Evolutionary conservation across 2,797 vertebrate species (phyloP).

Genomic region (Amazona ochrocephala): DNA sequence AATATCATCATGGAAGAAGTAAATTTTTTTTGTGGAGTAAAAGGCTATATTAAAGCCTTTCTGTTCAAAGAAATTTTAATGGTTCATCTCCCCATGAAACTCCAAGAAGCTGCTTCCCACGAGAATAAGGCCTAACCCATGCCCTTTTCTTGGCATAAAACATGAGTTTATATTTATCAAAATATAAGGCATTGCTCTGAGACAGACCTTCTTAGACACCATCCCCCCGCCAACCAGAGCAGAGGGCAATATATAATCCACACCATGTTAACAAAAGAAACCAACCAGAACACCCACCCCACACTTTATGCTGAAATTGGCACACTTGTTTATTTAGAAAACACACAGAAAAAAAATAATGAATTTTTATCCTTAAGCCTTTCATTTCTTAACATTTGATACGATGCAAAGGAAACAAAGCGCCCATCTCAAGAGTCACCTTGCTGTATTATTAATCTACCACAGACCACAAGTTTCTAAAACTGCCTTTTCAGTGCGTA

Average conservation of each 20-base stretch:
- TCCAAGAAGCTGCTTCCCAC: not conserved
- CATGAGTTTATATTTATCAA: not conserved
- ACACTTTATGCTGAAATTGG: not conserved
- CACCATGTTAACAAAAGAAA: rapidly evolving
- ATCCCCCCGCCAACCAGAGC: rapidly evolving
- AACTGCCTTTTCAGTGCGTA: not conserved
- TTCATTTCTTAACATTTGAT: not conserved
- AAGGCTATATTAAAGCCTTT: not conserved
- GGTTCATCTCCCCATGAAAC: not conserved
- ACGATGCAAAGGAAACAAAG: not conserved
- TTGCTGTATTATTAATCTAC: not conserved
- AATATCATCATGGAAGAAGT: not conserved
- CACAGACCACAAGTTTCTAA: not conserved
- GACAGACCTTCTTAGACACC: not conserved
- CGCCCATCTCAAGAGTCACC: not conserved
- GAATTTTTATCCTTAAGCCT: not conserved
- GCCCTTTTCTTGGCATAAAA: not conserved
- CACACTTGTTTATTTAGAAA: not conserved
- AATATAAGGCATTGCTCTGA: not conserved
- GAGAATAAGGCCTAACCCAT: not conserved
- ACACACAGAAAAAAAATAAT: not conserved
- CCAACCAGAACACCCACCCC: rapidly evolving
- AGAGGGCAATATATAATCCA: not conserved
- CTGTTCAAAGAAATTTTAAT: not conserved
- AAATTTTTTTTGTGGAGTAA: too few relatives aligned